Conservation (phyloP, 2,113 vertebrate species). For the Leptocoma aspasia region DNA sequence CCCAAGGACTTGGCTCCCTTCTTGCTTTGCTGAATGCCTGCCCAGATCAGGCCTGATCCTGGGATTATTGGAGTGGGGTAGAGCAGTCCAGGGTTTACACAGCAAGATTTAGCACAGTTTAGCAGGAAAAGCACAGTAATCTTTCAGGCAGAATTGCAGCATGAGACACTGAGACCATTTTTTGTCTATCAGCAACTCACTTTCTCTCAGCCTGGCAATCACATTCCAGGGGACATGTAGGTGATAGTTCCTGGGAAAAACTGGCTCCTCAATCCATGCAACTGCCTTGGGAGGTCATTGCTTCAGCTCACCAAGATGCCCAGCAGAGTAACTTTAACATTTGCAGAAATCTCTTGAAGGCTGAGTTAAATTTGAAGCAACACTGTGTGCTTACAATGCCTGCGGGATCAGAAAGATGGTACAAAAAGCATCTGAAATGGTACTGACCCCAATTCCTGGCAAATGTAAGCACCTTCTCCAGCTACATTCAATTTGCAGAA, state of each 20-base stretch:
- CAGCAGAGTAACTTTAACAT: background rate
- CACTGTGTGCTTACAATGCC: background rate
- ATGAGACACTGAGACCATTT: background rate
- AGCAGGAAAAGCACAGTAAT: background rate
- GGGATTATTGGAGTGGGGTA: background rate
- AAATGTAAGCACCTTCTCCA: background rate
- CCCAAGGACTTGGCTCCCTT: background rate
- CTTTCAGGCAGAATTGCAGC: background rate
- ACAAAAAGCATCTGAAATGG: background rate
- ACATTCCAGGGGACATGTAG: fast-evolving
- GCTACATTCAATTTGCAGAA: background rate
- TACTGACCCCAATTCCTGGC: background rate
- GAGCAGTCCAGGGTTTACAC: background rate
- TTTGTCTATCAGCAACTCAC: background rate
- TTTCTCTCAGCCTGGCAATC: background rate
- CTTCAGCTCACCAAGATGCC: background rate
- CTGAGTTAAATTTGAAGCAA: background rate
- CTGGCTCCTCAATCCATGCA: background rate
- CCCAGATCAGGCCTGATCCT: background rate
- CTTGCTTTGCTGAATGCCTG: background rate
- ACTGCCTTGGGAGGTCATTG: background rate
- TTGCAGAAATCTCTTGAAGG: background rate
- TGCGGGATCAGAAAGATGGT: background rate
- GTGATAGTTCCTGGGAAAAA: background rate
- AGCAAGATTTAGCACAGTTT: background rate